These are phyloP conservation scores for Ceratosolen fusciceps DNA, from an alignment of 1,140 invertebrate genomes.

Conservation along the genomic window DNA sequence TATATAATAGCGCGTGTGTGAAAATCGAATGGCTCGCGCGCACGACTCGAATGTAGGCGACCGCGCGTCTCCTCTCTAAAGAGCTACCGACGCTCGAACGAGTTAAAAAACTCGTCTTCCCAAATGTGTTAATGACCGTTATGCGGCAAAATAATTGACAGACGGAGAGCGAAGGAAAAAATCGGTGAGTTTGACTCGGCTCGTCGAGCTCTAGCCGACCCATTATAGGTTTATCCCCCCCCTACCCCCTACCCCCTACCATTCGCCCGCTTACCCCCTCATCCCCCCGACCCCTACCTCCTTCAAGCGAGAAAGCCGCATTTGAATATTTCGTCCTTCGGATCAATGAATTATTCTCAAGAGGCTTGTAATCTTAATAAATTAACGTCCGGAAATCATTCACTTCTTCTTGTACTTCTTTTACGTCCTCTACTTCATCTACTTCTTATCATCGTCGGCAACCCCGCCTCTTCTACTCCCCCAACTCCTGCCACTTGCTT, in stretches of 20 bases:
- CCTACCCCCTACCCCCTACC: no score
- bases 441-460: no score
- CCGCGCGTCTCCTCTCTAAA: background rate
- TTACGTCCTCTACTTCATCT: no score
- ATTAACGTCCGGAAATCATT: background rate
- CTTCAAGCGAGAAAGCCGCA: background rate
- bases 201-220: no score
- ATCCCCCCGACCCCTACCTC: background rate
- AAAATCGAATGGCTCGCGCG: background rate
- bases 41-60: constrained; percentile 6
- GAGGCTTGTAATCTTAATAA: background rate
- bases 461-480: no score
- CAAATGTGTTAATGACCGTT: constrained; percentile 14
- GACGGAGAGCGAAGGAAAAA: background rate
- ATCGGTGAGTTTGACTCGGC: background rate
- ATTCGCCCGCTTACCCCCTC: no score
- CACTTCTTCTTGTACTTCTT: background rate
- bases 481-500: no score
- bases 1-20: background rate
- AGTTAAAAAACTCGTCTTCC: constrained; percentile 5
- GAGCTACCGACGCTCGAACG: background rate
- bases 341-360: background rate
- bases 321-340: background rate
- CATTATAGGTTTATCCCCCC: background rate
- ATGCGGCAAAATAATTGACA: constrained; percentile 3